Evolutionary conservation across 1,140 invertebrate species (phyloP), one percentile per base, ranked within the genome.

Genomic region (Caerostris darwini): DNA sequence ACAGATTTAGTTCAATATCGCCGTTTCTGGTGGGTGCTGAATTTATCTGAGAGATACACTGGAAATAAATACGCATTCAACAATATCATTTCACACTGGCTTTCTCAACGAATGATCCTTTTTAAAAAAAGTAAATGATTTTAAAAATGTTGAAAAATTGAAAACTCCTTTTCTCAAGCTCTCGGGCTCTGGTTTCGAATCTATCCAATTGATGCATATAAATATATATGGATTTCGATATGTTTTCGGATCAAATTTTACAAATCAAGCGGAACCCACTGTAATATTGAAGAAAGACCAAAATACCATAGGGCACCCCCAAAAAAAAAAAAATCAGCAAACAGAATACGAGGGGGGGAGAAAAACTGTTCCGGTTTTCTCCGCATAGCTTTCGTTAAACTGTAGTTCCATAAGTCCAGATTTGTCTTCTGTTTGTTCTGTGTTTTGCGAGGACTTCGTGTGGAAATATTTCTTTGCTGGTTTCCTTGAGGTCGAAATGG

Each of bases 141-240:
- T 64, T 88, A 10, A 67, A 64, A 88, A 67, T 64, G 53, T 34
- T 64, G 64, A 19, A 88, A 88, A 88, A 88, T 64, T 88, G 64
- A 59, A 88, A 88, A 88, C 53, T 8, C 19, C 71, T 77, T 77
- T 53, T 50, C 53, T 12, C 71, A 53, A 5, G 50, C 8, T 77
- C 34, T 53, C 53, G 71, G 71, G 34, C 50, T 77, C 5, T 56
- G 82, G 54, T 19, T 57, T 19, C 14, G 4, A 3, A n/a, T 17
- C 3, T n/a, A n/a, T 17, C 17, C 14, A 34, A 34, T 2, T 34
- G 34, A 2, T 58, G 10, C 17, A 3, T 8, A 77, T 58, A 19
- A 34, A 83, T 57, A 54, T 82, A 82, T 57, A 83, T 77, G 19
- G 71, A 77, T 77, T 50, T 77, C 34, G 34, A 53, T 77, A 77